phyloP scores from a whole-genome alignment of 2,797 vertebrate species.

The Trichosurus vulpecula region DNA sequence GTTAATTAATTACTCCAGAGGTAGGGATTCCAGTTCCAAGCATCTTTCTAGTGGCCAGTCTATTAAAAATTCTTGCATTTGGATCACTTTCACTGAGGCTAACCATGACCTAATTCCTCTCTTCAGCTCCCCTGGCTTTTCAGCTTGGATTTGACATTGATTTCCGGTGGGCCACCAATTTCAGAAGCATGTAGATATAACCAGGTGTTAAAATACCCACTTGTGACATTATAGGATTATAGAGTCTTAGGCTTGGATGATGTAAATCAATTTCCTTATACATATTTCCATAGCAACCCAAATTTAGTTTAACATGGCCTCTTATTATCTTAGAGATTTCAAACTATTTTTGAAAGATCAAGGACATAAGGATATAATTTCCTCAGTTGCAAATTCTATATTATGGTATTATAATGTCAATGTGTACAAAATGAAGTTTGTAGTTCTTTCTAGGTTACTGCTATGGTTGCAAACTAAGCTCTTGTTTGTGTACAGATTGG shows the following conservation, averaged over 20 bases:
- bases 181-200: slow-evolving; percentile 46
- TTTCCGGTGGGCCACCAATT: slow-evolving; percentile 40
- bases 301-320: slow-evolving; percentile 75
- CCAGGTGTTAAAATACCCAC: neutral
- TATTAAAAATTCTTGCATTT: slow-evolving; percentile 53
- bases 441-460: slow-evolving; percentile 62
- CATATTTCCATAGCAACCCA: slow-evolving; percentile 71
- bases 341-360: slow-evolving; percentile 75
- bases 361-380: slow-evolving; percentile 58
- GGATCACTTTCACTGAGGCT: neutral
- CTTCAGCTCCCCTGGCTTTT: slow-evolving; percentile 38
- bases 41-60: slow-evolving; percentile 46
- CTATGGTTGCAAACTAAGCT: slow-evolving; percentile 65
- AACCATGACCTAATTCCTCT: slow-evolving; percentile 48
- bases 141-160: slow-evolving; percentile 43
- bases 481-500: slow-evolving; percentile 65
- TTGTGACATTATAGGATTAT: neutral
- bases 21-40: slow-evolving; percentile 17
- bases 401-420: slow-evolving; percentile 71
- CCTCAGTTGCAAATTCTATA: slow-evolving; percentile 66
- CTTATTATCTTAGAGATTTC: slow-evolving; percentile 77
- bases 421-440: slow-evolving; percentile 78
- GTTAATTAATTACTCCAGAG: slow-evolving; percentile 39
- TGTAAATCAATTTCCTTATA: neutral
- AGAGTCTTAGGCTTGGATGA: neutral